These are phyloP conservation scores for Strigamia crassipes DNA, from an alignment of 2,888 invertebrate genomes.

Conservation along the genomic window DNA sequence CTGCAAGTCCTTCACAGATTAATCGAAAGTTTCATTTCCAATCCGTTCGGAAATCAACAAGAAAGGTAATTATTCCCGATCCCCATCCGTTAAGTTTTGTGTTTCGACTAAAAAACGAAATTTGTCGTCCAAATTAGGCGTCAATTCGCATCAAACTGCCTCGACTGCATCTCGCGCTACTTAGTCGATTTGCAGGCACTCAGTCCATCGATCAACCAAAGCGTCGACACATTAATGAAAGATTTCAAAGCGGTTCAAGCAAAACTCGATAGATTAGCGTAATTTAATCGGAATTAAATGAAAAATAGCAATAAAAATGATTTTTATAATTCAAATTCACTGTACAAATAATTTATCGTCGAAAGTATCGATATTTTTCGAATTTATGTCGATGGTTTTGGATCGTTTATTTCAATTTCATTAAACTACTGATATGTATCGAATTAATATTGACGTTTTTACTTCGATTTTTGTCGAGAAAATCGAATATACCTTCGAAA, in stretches of 20 bases:
- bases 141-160: constrained; percentile 70
- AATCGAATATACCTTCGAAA: no score
- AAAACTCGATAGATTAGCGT: constrained; percentile 59
- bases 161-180: constrained; percentile 75
- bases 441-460: no score
- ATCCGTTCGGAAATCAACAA: background rate
- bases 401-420: no score
- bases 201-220: constrained; percentile 65
- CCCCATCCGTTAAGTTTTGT: no score
- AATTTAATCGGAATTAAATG: no score
- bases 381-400: no score
- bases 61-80: no score
- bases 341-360: no score
- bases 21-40: background rate
- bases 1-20: constrained; percentile 66
- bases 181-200: constrained; percentile 73
- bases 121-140: constrained; percentile 67
- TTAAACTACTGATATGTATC: no score
- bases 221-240: constrained; percentile 67
- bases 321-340: background rate
- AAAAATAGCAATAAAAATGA: background rate
- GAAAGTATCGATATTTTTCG: no score
- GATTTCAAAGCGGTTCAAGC: constrained; percentile 66
- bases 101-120: no score
- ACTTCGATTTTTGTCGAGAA: no score